Base-by-base conservation (phyloP, 2,797 vertebrate species). In the Percopsis omiscomaycus region DNA sequence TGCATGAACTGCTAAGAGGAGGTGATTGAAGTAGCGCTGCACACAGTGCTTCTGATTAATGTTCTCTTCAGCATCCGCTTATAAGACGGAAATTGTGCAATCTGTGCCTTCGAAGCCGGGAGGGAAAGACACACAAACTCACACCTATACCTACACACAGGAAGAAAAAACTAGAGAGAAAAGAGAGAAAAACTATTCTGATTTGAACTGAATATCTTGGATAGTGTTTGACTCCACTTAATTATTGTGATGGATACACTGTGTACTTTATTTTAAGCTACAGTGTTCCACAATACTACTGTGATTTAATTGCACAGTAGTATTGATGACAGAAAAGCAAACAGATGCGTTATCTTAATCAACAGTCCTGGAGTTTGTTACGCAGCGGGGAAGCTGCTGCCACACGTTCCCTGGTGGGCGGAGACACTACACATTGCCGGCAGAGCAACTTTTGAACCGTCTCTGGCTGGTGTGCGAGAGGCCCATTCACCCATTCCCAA, bases 301-400 rank as follows among this genome's bases (percentile, higher is more conserved):
- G 16, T 52, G 4, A 65, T 74, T 78, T 71, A 77, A 79, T 68
- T 74, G 67, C 46, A 65, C 22, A 61, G 68, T 44, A 13, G 59
- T 68, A 58, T 69, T 77, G 77, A 82, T 85, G 75, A 77, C 55
- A 61, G 5, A 69, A 78, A 76, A 56, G 45, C 52, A n/a, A 14
- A 47, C 56, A 16, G 64, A 61, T 50, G 15, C 63, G 12, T 48
- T 64, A 46, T 46, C 69, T 78, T 85, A 72, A 84, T 83, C 76
- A 67, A 73, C 71, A 64, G 64, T 70, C 51, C 55, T 51, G 45
- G 47, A 71, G 68, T 55, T 81, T 75, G 79, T 89, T 77, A 84
- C 54, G 12, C 57, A 49, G 29, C 75, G 66, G 53, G 67, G 72
- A 77, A 22, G 63, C 61, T 45, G 58, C 45, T 64, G 64, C 73